Evolutionary conservation across 1,140 invertebrate genomes (phyloP), one percentile per base, ranked within the genome.

Genomic region (Drosophila mayri): DNA sequence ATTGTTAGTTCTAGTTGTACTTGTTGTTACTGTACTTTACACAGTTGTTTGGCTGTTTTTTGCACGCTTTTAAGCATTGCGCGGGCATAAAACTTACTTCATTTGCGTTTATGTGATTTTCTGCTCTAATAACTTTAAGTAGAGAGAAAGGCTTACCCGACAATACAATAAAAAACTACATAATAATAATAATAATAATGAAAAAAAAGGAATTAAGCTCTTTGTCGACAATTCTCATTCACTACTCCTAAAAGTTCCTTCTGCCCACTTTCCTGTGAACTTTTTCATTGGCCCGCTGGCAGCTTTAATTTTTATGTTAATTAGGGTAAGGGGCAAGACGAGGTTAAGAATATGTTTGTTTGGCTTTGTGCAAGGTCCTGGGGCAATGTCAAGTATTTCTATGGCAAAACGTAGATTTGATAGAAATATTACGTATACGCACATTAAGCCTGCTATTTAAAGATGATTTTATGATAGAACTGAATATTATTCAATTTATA

Each of bases 51-150:
- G 59, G 52, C 64, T 80, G 67, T 49, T 79, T 84, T 84, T 88
- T 82, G 79, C 76, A 87, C 76, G 77, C 85, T 90, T 79, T 87
- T 87, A 87, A 87, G 79, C 76, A 87, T 80, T 76, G 75, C 77
- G 74, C 77, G 63, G 80, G 85, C 81, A 81, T 76, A 64, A 90
- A 90, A 91, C 79, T 90, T 91, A 90, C 82, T 90, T 90, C 79
- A 91, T 90, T 90, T 90, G 77, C 68, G 87, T 91, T 90, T 91
- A 91, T 83, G 73, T 90, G 82, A 90, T 87, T 91, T 90, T 90
- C 60, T 58, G 76, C 87, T 91, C 83, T 83, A 91, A 80, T 91
- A 83, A 81, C 52, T 77, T 77, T 64, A 84, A 76, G 50, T 60
- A 74, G 47, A 61, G 46, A 38, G 37, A 74, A 72, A 62, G 81